Conservation (phyloP, 2,797 vertebrate genomes). For the Hemitrygon akajei region DNA sequence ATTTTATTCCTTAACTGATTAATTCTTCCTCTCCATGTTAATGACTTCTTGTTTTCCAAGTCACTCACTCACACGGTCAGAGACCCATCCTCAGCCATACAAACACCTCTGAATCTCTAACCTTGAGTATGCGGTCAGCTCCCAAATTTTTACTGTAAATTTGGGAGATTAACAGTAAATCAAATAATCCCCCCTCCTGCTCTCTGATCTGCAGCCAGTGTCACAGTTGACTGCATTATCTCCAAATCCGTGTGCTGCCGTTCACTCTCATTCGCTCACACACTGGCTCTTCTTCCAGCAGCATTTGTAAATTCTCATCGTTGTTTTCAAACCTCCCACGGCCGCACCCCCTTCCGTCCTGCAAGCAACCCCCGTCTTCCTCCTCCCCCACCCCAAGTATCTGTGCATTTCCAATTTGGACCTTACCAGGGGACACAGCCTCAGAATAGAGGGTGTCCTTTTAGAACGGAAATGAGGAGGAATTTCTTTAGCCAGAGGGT, state of each 20-base stretch:
- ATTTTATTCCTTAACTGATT: too few relatives aligned
- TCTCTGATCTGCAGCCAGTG: not conserved
- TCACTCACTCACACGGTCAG: not conserved
- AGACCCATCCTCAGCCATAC: not conserved
- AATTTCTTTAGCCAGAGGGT: too few relatives aligned
- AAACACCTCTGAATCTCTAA: too few relatives aligned
- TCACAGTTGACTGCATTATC: not conserved
- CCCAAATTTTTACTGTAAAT: not conserved
- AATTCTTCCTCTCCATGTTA: not conserved
- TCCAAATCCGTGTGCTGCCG: not conserved
- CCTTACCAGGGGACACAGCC: not conserved
- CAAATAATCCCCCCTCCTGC: too few relatives aligned
- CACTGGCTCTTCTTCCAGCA: not conserved
- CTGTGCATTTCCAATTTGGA: not conserved
- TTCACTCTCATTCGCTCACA: not conserved
- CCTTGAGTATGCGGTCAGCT: not conserved
- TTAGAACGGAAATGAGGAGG: too few relatives aligned
- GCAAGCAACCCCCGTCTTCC: too few relatives aligned
- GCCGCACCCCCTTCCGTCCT: not conserved
- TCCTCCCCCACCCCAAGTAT: too few relatives aligned
- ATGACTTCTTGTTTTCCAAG: not conserved
- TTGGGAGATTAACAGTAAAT: too few relatives aligned
- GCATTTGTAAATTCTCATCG: not conserved
- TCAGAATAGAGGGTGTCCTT: too few relatives aligned
- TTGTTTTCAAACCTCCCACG: too few relatives aligned